Evolutionary conservation across 2,113 vertebrate genomes (phyloP).

Genomic region (Jaculus jaculus): DNA sequence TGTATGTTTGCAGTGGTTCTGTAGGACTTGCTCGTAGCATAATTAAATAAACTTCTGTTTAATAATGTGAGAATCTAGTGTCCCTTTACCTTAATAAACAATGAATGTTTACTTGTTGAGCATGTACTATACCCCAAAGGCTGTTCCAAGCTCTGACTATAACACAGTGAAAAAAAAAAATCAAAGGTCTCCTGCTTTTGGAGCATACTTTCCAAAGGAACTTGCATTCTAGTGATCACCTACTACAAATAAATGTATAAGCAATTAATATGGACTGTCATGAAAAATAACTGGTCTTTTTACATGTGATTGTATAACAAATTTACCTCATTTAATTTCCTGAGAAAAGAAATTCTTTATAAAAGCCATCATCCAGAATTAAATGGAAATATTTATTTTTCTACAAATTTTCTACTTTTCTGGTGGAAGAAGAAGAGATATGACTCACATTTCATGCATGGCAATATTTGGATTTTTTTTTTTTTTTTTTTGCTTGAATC

Average conservation of each 20-base stretch:
- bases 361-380: conserved; percentile 47
- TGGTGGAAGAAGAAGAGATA: conserved; percentile 20
- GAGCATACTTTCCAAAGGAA: neutral
- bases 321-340: conserved; percentile 32
- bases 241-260: conserved; percentile 44
- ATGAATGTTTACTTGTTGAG: neutral
- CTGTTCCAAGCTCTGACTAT: neutral
- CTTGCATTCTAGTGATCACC: neutral
- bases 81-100: neutral
- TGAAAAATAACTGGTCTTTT: conserved; percentile 39
- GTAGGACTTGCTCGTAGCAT: neutral
- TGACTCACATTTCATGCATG: neutral
- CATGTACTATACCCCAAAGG: neutral
- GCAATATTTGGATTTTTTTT: conserved; percentile 26
- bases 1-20: neutral
- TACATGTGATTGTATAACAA: conserved; percentile 11
- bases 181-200: neutral
- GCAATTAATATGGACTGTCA: conserved; percentile 24
- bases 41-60: conserved; percentile 21
- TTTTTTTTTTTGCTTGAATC: conserved; percentile 41
- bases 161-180: conserved; percentile 5
- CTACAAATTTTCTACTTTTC: conserved; percentile 16
- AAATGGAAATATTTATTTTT: conserved; percentile 49
- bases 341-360: neutral
- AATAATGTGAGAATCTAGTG: neutral